Base-by-base conservation (phyloP, 2,797 vertebrate species). In the Pangasius macronema region DNA sequence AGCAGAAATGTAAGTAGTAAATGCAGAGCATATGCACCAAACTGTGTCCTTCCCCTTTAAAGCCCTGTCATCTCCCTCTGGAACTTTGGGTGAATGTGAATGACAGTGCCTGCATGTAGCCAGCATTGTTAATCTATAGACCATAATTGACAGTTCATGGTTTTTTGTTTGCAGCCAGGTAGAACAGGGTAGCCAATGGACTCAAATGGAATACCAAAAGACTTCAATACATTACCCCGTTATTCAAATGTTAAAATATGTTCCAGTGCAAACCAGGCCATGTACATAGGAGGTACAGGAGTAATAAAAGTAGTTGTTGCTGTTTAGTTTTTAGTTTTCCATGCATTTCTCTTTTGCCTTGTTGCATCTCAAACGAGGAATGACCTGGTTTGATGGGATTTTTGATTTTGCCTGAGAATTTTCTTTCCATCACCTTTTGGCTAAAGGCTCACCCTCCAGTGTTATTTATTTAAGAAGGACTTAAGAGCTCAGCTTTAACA, bases 121-220 rank as follows among this genome's bases (percentile, higher is more conserved):
- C 24, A 85, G 86, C 91, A 88, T 87, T 87, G 68, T 49, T 67
- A 87, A 89, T 89, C 86, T 76, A 72, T 84, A 79, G 90, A 90
- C 87, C 11, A 53, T 87, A 88, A 92, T 88, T 90, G 89, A 92
- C 88, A 89, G 91, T 90, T 85, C 51, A 93, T 88, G 88, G 89
- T 77, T 89, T 90, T 88, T 92, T 92, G 90, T 55, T 68, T 88
- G 24, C 81, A 80, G 16, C 53, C 70, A 27, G 46, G 63, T 70
- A 91, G 88, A 91, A 87, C 85, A 88, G 10, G 57, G 36, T 20
- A 67, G 10, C 16, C 77, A 77, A 61, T 30, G 33, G 70, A 63
- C 55, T 93, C 90, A 90, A 92, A 90, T 91, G 91, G 92, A 93
- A 92, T 92, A 92, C 90, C 16, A 73, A 91, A 46, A 42, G 24